Evolutionary conservation across 2,113 vertebrate genomes (phyloP).

Genomic region (Tautogolabrus adspersus): DNA sequence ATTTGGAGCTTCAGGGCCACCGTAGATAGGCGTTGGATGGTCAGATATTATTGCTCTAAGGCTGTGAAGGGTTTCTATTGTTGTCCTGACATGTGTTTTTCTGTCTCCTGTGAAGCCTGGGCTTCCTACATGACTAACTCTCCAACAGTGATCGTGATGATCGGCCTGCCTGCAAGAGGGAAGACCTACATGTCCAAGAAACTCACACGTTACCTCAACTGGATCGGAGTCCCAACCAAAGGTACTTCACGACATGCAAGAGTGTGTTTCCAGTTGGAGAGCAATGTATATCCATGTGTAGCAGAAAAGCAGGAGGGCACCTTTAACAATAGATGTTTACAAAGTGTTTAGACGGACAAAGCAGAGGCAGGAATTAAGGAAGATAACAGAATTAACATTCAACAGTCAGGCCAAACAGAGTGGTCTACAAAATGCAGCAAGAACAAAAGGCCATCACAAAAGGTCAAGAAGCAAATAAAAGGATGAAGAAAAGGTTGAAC

Average conservation of each 20-base stretch:
- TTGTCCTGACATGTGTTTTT: neutral
- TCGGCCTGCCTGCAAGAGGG: constrained; percentile 92
- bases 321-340: too few species aligned
- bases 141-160: constrained; percentile 97
- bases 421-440: too few species aligned
- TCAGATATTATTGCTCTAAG: neutral
- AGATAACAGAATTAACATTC: too few species aligned
- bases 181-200: constrained; percentile 99
- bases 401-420: too few species aligned
- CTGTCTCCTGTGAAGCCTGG: constrained; percentile 86
- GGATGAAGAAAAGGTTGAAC: neutral
- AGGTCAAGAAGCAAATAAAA: neutral
- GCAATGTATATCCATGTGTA: neutral
- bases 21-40: too few species aligned
- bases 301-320: neutral
- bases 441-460: neutral
- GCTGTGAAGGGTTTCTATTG: neutral
- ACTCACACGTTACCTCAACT: constrained; percentile 98
- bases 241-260: constrained; percentile 74
- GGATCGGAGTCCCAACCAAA: constrained; percentile 98
- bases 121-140: constrained; percentile 99
- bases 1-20: too few species aligned
- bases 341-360: too few species aligned
- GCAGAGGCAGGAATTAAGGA: too few species aligned
- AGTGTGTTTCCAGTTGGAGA: neutral